Evolutionary conservation across 2,888 invertebrate genomes (phyloP), one percentile per base, ranked within the genome.

Genomic region (Poecilus cupreus): DNA sequence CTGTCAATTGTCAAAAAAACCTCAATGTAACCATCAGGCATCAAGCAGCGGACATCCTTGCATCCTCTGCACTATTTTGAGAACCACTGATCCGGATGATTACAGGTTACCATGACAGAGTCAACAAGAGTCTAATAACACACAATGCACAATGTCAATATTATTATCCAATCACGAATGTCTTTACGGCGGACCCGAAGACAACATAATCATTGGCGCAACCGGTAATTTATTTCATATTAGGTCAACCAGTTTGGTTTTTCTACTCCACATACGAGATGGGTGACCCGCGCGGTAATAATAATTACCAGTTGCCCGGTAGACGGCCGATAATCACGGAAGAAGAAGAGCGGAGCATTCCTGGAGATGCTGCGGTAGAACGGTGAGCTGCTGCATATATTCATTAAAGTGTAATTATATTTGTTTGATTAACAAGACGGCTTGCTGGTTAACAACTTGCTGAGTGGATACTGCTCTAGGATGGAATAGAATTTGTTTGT

Each of bases 101-200:
- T 83, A 81, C 82, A 77, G 83, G 83, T 83, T 83, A 83, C 83
- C 80, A 83, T 76, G 83, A 82, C 83, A 82, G 81, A 70, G 83
- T 85, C 85, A 87, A 87, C 86, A 86, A 86, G 86, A 85, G 86
- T 86, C 86, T 88, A 88, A 89, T 88, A 88, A 88, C 85, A 88
- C 85, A 87, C 87, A 86, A 86, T 87, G 86, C 87, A 86, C 87
- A 88, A 88, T 89, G 89, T 89, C 89, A 89, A 89, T 89, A 89
- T 89, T 87, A 89, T 89, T 89, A 89, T 89, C 89, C 89, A 89
- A 89, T 89, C 89, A 88, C 87, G 88, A 87, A 89, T 89, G 88
- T 89, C 88, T 87, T 85, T 88, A 88, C 85, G 86, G 88, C 88
- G 88, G 88, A 87, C 86, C 87, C 88, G 88, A 89, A 86, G 89